Evolutionary conservation across 1,140 invertebrate genomes (phyloP), one percentile per base, ranked within the genome.

Genomic region (Himalopsyche phryganea): DNA sequence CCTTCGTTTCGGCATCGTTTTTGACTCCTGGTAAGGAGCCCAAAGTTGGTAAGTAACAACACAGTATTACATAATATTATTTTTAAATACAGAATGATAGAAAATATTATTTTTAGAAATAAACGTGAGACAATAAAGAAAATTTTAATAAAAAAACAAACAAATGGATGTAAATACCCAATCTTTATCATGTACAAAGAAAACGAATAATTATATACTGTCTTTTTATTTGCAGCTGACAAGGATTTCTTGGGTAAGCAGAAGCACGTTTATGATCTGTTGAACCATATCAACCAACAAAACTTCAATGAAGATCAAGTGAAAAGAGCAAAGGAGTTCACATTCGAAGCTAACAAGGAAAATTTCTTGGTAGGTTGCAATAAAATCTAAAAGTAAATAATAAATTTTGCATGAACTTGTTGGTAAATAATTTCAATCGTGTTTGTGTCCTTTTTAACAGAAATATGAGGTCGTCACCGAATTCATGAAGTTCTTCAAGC

Each of bases 211-310:
- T n/a, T n/a, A n/a, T n/a, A n/a, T 9, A 28, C 9, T 28, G 3
- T 28, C 3, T 46, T 46, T 46, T 18, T 19, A 36, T 32, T 67
- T 6, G 60, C 67, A 58, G 80, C 73, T 36, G 71, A 80, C 59
- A 76, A 78, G 53, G 69, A 70, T 2, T 66, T 80, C 20, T 61
- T 85, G 33, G 66, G 71, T 6, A 83, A 79, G 56, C 85, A 88
- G 71, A 76, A 77, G 33, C 73, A 80, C 28, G 76, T 85, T 6
- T 74, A 87, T 28, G 77, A 81, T 51, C 75, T 89, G 14, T 69
- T 85, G 15, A 74, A 83, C 42, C 81, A 85, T 51, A 71, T 87
- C 1, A 75, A 78, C 60, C 80, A 81, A 64, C 76, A 75, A 6
- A 63, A 68, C 13, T 70, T 71, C 66, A 71, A 75, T 67, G 71